Base-by-base conservation (phyloP, 2,888 invertebrate species). In the Amaurobius ferox region DNA sequence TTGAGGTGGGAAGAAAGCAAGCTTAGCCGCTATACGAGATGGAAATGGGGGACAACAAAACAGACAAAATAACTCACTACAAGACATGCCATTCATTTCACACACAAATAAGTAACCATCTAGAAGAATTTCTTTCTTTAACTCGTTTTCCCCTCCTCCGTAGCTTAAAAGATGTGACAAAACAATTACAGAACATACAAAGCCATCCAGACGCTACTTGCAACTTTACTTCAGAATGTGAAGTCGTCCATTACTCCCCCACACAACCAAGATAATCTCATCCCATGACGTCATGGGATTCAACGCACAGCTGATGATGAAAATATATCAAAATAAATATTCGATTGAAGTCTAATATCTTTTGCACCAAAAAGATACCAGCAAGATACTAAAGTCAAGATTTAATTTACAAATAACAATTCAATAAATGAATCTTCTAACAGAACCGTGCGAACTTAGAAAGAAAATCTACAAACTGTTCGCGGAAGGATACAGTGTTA, bases 21-120 rank as follows among this genome's bases (percentile, higher is more conserved):
- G 93, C 94, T 99, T 99, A 90, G 99, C 98, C 90, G 99, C 99
- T 91, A 99, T 99, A 92, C 96, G 95, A 90, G 98, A 97, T 90
- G 99, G 99, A 93, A 97, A 98, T 91, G 99, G 99, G 91, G 99
- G 99, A 94, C 99, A 99, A 94, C 99, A 99, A 93, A 99, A 99
- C 92, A 99, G 94, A 93, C 98, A 98, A 94, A 99, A 99, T 91
- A 99, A 94, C 93, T 99, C 99, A 94, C 89, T 89, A 39, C 89
- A 88, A n/a, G 89, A 88, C 76, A 89, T 73, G 44, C 89, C 89
- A 72, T 89, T 89, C 89, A 89, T 89, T 67, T 81, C 76, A 44
- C 23, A 29, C 23, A 26, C 16, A 29, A 66, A 61, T 61, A 61
- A 19, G 23, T 61, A 23, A 26, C 6, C 23, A 23, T 11, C 9